Base-by-base conservation (phyloP, 2,113 vertebrate species). In the Aythya baeri region DNA sequence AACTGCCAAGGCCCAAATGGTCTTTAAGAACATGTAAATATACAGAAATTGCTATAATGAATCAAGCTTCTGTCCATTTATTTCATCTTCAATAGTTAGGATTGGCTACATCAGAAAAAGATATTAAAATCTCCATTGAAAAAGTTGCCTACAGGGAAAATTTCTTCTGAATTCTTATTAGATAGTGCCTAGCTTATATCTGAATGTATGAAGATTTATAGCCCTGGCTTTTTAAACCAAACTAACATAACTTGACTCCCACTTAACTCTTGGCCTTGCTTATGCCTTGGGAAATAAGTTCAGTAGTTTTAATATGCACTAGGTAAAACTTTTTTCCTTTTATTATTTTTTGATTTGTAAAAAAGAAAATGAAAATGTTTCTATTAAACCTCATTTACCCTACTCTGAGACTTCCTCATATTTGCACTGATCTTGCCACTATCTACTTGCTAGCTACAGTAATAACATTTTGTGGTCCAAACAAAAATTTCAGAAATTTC, bases 141-240 rank as follows among this genome's bases (percentile, higher is more conserved):
- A 91, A 88, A 59, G 78, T 76, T 94, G 61, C 88, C 94, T 86
- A 75, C 57, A 82, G 76, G 58, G 17, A 81, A 95, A 72, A 68
- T 72, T 83, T 90, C n/a, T 81, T 90, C 49, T 91, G 85, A 91
- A 91, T 86, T 92, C 36, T 79, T 92, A 83, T 85, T 83, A 92
- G 63, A 44, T 74, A 38, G 43, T 62, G 68, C 29, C 52, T 67
- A 52, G 11, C 17, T 90, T 83, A 75, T 91, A 75, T 57, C 4
- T 72, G 66, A 91, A 54, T 78, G 25, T 9, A 61, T 34, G 65
- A 92, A 94, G 81, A 95, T 91, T 89, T 94, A 94, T 87, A 76
- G 66, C 9, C 14, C 25, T 90, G 80, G 65, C 29, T 66, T 86
- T 88, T 95, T 90, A 84, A 88, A 86, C 57, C 83, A 88, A 65